These are phyloP conservation scores for Danio choprae DNA, from an alignment of 2,797 vertebrate species.

Conservation along the genomic window DNA sequence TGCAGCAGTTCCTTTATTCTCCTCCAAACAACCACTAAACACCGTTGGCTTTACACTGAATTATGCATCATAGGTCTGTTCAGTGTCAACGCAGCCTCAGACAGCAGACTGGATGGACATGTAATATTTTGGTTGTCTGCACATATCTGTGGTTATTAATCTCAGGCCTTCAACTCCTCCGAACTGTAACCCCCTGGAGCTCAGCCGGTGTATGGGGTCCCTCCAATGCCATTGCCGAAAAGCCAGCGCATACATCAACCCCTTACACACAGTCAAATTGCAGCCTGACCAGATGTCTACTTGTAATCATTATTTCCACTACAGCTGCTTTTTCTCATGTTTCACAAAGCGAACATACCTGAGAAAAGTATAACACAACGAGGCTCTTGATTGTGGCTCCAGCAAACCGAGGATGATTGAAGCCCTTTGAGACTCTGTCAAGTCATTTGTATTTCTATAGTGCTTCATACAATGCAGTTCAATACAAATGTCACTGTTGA, in stretches of 20 bases:
- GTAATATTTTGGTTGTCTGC: constrained; percentile 41
- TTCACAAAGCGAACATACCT: constrained; percentile 16
- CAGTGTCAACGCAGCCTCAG: constrained; percentile 30
- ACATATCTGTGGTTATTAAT: constrained; percentile 51
- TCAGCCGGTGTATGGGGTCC: constrained; percentile 24
- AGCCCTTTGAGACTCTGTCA: constrained; percentile 8
- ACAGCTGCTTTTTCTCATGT: constrained; percentile 52
- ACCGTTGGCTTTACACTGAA: constrained; percentile 43
- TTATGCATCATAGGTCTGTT: constrained; percentile 48
- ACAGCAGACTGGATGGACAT: constrained; percentile 41
- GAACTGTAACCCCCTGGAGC: constrained; percentile 41
- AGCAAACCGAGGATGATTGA: constrained; percentile 5
- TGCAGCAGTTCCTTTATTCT: not conserved
- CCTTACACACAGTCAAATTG: constrained; percentile 33
- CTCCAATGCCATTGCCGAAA: constrained; percentile 12
- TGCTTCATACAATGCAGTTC: no score
- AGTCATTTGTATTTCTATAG: no score
- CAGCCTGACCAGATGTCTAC: constrained; percentile 47
- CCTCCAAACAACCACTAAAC: constrained; percentile 10
- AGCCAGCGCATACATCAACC: constrained; percentile 40
- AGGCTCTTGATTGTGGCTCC: constrained; percentile 1
- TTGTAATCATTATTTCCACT: constrained; percentile 55
- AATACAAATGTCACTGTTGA: no score
- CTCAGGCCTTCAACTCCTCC: constrained; percentile 32
- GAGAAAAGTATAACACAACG: not conserved